phyloP scores from a whole-genome alignment of 2,797 vertebrate genomes.

The Perodicticus potto region DNA sequence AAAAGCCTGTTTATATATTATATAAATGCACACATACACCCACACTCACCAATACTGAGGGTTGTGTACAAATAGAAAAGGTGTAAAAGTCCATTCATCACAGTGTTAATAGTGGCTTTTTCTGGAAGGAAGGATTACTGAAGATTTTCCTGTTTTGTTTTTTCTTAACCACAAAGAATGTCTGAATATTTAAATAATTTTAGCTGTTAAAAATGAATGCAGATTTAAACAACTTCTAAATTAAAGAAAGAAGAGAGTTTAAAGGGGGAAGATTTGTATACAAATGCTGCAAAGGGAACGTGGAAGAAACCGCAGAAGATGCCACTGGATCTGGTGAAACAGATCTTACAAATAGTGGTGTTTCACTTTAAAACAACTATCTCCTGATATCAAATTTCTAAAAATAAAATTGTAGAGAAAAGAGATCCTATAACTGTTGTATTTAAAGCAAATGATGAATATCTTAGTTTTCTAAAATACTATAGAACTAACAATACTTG shows the following conservation, averaged over 20 bases:
- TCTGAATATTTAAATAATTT: neutral
- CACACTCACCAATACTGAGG: neutral
- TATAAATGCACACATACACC: neutral
- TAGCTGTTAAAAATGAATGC: neutral
- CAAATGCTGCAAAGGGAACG: neutral
- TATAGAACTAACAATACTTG: neutral
- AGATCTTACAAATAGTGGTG: neutral
- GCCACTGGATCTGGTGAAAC: neutral
- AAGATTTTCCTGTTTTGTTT: neutral
- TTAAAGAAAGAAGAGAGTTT: neutral
- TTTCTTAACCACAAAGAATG: neutral
- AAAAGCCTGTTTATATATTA: neutral
- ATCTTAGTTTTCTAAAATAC: constrained; percentile 4
- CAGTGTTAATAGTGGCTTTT: neutral
- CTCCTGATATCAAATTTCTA: neutral
- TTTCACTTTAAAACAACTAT: neutral
- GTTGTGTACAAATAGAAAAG: neutral
- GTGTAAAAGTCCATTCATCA: neutral
- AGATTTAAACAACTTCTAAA: neutral
- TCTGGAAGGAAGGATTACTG: neutral
- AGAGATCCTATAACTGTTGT: neutral
- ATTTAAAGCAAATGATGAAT: neutral
- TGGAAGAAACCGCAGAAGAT: neutral
- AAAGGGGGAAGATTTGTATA: neutral
- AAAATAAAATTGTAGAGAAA: constrained; percentile 44